These are phyloP conservation scores for Cochlearius cochlearius DNA, from an alignment of 2,113 vertebrate species.

Conservation along the genomic window DNA sequence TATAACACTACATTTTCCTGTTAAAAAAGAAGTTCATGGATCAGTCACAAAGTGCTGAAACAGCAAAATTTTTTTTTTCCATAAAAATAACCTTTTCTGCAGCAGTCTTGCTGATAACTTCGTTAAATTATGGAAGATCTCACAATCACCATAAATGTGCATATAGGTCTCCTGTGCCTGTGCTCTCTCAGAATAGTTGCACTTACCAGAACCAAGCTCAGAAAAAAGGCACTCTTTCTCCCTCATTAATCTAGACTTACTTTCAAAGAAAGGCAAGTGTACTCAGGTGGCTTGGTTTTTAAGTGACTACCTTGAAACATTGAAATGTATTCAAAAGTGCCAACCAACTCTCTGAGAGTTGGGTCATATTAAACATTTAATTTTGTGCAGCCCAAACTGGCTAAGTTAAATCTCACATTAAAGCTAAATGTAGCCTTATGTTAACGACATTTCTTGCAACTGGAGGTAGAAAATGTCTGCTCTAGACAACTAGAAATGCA, in stretches of 20 bases:
- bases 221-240: not conserved
- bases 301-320: not conserved
- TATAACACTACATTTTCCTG: not conserved
- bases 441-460: not conserved
- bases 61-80: not conserved
- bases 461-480: not conserved
- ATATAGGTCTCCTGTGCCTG: not conserved
- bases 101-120: not conserved
- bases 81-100: not conserved
- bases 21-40: not conserved
- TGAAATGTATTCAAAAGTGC: not conserved
- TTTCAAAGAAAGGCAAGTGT: not conserved
- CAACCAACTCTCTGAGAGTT: not conserved
- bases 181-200: not conserved
- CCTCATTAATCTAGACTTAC: not conserved
- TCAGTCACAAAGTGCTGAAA: constrained; percentile 3
- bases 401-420: not conserved
- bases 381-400: not conserved
- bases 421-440: not conserved
- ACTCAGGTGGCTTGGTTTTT: not conserved
- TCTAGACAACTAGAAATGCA: not conserved
- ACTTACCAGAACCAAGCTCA: not conserved
- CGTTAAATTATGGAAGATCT: not conserved
- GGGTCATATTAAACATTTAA: not conserved
- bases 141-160: not conserved